Evolutionary conservation across 2,888 invertebrate genomes (phyloP).

Genomic region (Margaritifera margaritifera): DNA sequence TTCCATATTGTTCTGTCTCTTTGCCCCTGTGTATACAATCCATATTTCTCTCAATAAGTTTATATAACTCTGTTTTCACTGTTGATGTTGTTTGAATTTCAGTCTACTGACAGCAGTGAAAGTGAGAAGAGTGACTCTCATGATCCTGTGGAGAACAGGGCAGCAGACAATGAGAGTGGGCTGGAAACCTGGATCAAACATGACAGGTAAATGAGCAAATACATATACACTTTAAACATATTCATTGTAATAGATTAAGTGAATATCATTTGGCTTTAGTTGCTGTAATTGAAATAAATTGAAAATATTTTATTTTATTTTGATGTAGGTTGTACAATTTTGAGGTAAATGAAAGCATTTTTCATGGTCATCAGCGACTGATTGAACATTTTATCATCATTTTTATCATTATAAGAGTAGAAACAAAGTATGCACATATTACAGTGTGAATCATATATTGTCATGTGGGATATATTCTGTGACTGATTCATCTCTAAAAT

Average conservation of each 20-base stretch:
- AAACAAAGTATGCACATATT: too few relatives aligned
- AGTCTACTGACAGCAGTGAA: slow-evolving; percentile 46
- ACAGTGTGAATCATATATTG: too few relatives aligned
- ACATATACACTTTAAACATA: not conserved
- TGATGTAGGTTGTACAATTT: too few relatives aligned
- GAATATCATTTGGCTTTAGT: not conserved
- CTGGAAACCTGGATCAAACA: slow-evolving; percentile 68
- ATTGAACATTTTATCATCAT: too few relatives aligned
- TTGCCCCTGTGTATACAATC: not conserved
- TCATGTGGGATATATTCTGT: too few relatives aligned
- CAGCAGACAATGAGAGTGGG: slow-evolving; percentile 47
- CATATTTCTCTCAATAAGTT: too few relatives aligned
- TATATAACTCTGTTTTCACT: not conserved
- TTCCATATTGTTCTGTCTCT: not conserved
- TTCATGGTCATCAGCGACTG: too few relatives aligned
- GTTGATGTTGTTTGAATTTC: slow-evolving; percentile 11
- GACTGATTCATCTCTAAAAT: too few relatives aligned
- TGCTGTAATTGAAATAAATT: not conserved
- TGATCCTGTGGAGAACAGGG: slow-evolving; percentile 7
- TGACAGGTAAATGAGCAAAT: slow-evolving; percentile 60
- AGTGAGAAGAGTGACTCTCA: slow-evolving; percentile 31
- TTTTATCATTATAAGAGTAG: too few relatives aligned
- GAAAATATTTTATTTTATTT: too few relatives aligned
- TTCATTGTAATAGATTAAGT: not conserved
- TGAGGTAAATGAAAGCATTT: too few relatives aligned